phyloP scores from a whole-genome alignment of 2,113 vertebrate species.

The Otocyon megalotis region DNA sequence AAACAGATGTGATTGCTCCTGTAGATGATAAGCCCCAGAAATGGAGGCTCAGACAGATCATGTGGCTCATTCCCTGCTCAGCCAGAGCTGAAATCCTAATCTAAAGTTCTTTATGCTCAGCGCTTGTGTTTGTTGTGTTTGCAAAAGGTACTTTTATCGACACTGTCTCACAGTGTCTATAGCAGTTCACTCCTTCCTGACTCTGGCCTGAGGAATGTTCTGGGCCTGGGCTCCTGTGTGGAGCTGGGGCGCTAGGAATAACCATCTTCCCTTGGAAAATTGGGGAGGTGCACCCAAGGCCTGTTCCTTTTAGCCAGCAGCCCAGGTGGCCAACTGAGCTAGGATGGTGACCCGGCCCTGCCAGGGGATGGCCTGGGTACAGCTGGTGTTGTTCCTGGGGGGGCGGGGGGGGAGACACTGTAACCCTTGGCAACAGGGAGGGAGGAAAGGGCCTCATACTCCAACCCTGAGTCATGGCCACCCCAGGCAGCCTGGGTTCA shows the following conservation, averaged over 20 bases:
- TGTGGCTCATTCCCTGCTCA: not conserved
- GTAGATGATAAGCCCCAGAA: not conserved
- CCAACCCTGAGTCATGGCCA: conserved; percentile 63
- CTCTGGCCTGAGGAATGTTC: not conserved
- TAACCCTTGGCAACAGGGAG: conserved; percentile 52
- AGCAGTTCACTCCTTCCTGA: not conserved
- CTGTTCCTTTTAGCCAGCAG: not conserved
- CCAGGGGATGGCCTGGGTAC: not conserved
- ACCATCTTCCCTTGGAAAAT: not conserved
- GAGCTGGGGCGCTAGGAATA: not conserved
- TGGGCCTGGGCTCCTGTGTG: not conserved
- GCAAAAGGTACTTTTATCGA: conserved; percentile 19
- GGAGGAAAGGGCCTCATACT: conserved; percentile 38
- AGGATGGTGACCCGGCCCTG: not conserved
- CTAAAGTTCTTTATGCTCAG: not conserved
- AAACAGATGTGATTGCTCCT: not conserved
- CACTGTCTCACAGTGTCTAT: not conserved
- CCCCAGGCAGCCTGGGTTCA: not conserved
- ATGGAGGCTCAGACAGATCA: not conserved
- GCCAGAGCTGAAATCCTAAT: not conserved
- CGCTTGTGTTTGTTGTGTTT: conserved; percentile 2
- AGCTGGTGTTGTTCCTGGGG: not conserved
- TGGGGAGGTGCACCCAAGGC: not conserved
- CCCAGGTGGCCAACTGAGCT: conserved; percentile 1
- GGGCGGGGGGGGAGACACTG: not conserved